Conservation (phyloP, 1,140 invertebrate genomes). For the Palaemon carinicauda region DNA sequence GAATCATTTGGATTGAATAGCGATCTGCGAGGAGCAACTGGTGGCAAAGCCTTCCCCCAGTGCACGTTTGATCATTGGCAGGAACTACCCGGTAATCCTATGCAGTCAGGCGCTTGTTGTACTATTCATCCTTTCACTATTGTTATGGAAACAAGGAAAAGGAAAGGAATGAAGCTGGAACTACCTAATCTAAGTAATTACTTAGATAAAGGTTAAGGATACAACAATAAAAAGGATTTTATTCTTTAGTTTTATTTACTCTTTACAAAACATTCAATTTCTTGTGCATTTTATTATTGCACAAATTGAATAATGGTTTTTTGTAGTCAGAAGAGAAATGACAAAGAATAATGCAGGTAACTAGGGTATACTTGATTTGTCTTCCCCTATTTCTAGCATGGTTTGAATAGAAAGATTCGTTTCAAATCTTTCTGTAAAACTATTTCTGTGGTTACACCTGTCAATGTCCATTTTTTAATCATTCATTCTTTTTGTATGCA, state of each 20-base stretch:
- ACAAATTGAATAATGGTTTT: too few species aligned
- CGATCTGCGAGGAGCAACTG: constrained; percentile 97
- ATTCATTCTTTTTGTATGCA: too few species aligned
- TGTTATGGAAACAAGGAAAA: constrained; percentile 95
- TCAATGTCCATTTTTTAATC: too few species aligned
- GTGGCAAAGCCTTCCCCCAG: constrained; percentile 99
- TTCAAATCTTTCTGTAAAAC: too few species aligned
- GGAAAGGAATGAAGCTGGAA: constrained; percentile 98
- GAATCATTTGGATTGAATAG: constrained; percentile 99
- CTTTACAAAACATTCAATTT: background rate
- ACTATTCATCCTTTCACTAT: constrained; percentile 78
- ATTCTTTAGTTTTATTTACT: constrained; percentile 43
- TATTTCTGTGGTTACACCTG: too few species aligned
- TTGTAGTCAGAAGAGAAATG: too few species aligned
- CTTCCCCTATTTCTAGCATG: too few species aligned
- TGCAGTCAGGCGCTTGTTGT: constrained; percentile 72
- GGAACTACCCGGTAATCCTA: constrained; percentile 93
- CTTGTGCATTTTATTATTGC: background rate
- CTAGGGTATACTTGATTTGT: too few species aligned
- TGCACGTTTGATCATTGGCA: constrained; percentile 99
- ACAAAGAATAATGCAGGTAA: too few species aligned
- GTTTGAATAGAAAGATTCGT: too few species aligned
- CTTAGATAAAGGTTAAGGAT: constrained; percentile 89
- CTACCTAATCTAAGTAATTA: constrained; percentile 91
- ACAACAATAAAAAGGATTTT: constrained; percentile 26